Evolutionary conservation across 2,113 vertebrate species (phyloP).

Genomic region (Clinocottus analis): DNA sequence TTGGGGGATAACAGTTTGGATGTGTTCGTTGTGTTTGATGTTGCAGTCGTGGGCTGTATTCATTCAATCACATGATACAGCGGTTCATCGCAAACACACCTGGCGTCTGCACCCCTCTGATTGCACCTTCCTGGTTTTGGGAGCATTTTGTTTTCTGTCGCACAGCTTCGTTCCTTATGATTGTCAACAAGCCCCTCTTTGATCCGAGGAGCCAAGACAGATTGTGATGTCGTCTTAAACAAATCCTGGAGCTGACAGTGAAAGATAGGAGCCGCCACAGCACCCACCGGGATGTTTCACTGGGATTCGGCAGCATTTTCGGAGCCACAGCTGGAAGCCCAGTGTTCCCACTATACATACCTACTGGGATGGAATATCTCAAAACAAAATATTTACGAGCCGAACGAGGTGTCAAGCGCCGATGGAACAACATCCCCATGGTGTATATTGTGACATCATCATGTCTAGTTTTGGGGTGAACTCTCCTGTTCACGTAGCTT

Average conservation of each 20-base stretch:
- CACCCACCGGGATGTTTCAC: conserved; percentile 3
- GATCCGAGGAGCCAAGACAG: background rate
- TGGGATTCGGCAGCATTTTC: conserved; percentile 19
- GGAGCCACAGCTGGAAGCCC: conserved; percentile 50
- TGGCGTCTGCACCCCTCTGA: background rate
- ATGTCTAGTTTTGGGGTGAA: background rate
- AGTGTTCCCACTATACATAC: conserved; percentile 16
- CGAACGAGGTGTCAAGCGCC: conserved; percentile 23
- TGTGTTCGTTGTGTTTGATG: too few species aligned
- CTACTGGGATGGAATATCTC: conserved; percentile 22
- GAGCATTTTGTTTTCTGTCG: background rate
- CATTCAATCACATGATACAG: background rate
- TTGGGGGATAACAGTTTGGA: too few species aligned
- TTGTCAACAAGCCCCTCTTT: background rate
- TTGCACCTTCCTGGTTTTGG: background rate
- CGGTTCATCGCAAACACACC: background rate
- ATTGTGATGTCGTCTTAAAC: conserved; percentile 19
- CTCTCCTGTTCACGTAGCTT: conserved; percentile 10
- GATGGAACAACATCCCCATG: conserved; percentile 9
- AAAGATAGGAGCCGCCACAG: conserved; percentile 33
- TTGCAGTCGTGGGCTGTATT: background rate
- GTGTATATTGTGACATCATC: conserved; percentile 18
- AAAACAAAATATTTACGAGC: conserved; percentile 19
- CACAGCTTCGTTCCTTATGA: too few species aligned
- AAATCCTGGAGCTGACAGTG: conserved; percentile 19